Evolutionary conservation across 1,140 invertebrate genomes (phyloP), one percentile per base, ranked within the genome.

Genomic region (Drosophila pachea): DNA sequence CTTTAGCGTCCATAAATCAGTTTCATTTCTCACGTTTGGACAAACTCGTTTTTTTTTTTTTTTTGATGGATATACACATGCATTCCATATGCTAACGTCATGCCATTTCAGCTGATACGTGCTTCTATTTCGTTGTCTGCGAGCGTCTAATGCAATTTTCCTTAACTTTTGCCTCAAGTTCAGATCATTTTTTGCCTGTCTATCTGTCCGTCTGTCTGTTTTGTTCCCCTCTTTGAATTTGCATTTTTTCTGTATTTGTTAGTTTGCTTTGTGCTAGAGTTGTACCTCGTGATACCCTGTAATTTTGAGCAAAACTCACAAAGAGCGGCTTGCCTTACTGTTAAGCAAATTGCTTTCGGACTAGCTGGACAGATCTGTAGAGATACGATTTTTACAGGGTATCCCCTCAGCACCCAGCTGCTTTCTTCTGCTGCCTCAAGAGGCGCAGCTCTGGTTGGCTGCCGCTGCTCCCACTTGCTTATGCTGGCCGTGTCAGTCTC

Each of bases 121-220:
- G 73, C 52, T 68, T 72, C 68, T 59, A 74, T 72, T 72, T 45
- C 68, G 22, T 59, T 74, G 73, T 74, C 73, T 74, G 68, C 35
- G 68, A 14, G 32, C 42, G 53, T 58, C 65, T 72, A 74, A 74
- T 74, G 68, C 73, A 74, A 74, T 74, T 74, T 74, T 67, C 66
- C 31, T 38, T 53, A 55, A 66, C 40, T 70, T 56, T 53, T 54
- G 14, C 56, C 48, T 48, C 38, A 7, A 45, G 22, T 33, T 12
- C 31, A 12, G 38, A 29, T 56, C 31, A 36, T 4, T 12, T 35
- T 2, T n/a, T 16, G 16, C 45, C 16, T 45, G 48, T 32, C 22
- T n/a, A n/a, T n/a, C n/a, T 38, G 56, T 53, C 48, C 22, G 22
- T 67, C 14, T 16, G 29, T 62, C 40, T 38, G 56, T 53, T 35